Percentiles rank a stretch among this genome's conserved stretches.
Evolutionary conservation across 2,797 vertebrate genomes (phyloP).

Genomic region (Tokudaia tokunoshimensis): DNA sequence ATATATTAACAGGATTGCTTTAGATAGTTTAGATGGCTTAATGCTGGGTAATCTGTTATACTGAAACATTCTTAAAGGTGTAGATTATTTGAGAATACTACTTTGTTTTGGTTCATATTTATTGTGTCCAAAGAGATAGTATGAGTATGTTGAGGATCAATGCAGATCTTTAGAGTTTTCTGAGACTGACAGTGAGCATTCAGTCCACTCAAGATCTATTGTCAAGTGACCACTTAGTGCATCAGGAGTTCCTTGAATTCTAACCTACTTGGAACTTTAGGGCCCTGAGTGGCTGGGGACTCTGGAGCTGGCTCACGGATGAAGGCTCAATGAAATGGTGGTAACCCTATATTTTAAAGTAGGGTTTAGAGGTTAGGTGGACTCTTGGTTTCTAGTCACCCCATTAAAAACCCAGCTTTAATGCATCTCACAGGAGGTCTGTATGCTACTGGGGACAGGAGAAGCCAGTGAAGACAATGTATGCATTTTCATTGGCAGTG

Average conservation of each 20-base stretch:
- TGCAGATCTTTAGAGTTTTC: neutral
- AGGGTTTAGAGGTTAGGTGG: neutral
- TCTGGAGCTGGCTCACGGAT: neutral
- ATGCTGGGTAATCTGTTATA: neutral
- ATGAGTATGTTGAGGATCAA: neutral
- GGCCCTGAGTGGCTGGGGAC: neutral
- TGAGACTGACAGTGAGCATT: neutral
- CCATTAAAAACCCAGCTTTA: neutral
- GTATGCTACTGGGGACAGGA: neutral
- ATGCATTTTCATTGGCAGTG: neutral
- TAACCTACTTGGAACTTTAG: neutral
- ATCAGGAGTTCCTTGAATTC: neutral
- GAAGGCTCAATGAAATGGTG: neutral
- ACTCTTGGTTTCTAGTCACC: neutral
- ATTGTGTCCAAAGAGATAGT: neutral
- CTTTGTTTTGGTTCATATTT: neutral
- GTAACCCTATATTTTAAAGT: neutral
- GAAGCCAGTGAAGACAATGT: neutral
- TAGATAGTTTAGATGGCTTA: neutral
- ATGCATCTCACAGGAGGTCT: neutral
- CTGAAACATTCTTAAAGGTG: neutral
- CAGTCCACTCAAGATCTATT: neutral
- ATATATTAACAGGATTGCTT: neutral
- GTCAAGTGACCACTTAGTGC: neutral
- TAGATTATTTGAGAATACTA: slow-evolving; percentile 13